Percentiles rank a stretch among this genome's conserved stretches.
phyloP scores from a whole-genome alignment of 2,113 vertebrate species.

The Melanostigma gelatinosum region DNA sequence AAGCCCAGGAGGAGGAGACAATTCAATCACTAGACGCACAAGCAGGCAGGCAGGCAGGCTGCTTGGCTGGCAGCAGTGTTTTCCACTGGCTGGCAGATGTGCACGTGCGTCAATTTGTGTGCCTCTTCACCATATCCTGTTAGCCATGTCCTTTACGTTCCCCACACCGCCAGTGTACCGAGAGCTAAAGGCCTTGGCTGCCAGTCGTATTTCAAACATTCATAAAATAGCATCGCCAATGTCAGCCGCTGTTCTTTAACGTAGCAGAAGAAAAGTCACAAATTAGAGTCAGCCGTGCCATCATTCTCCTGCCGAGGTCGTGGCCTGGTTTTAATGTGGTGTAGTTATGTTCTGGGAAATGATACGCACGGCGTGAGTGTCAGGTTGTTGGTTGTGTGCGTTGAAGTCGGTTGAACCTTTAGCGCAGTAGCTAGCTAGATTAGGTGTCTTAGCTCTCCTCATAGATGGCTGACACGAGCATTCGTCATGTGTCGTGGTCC shows the following conservation, averaged over 20 bases:
- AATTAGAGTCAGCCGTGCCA: not conserved
- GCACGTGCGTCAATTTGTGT: not conserved
- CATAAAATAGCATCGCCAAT: not conserved
- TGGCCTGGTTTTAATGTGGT: not conserved
- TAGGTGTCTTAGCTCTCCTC: not conserved
- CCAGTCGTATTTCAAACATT: not conserved
- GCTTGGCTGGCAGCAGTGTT: slow-evolving; percentile 15
- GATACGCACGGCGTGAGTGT: not conserved
- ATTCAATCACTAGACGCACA: slow-evolving; percentile 29
- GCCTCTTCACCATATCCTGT: not conserved
- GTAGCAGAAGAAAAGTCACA: not conserved
- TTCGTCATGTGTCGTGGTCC: not conserved
- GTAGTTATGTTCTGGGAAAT: not conserved
- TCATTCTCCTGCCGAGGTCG: not conserved
- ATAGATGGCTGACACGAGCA: too few species aligned
- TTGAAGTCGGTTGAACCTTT: not conserved
- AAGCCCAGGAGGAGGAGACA: slow-evolving; percentile 21
- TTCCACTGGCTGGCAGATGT: slow-evolving; percentile 22
- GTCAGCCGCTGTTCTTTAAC: not conserved
- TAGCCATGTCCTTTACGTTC: slow-evolving; percentile 3
- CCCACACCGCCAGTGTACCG: not conserved
- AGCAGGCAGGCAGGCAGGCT: not conserved
- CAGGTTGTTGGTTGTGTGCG: not conserved
- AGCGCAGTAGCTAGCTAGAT: not conserved
- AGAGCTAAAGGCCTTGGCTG: not conserved